Evolutionary conservation across 2,113 vertebrate genomes (phyloP), one percentile per base, ranked within the genome.

Genomic region (Grantiella picta): DNA sequence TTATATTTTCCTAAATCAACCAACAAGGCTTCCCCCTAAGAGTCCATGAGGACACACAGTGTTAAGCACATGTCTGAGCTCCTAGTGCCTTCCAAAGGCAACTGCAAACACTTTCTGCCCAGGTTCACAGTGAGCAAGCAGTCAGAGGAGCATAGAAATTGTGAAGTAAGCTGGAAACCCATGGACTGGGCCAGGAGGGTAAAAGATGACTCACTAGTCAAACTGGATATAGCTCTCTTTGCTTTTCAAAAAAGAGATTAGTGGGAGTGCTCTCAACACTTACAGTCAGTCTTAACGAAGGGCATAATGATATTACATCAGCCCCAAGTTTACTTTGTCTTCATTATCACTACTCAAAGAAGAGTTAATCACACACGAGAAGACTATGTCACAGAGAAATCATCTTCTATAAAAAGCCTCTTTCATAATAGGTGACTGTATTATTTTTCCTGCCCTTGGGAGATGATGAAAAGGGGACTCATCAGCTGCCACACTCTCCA

Each of bases 381-480:
- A 56, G 66, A 60, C 40, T 60, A n/a, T 7, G 3, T 63, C 69
- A 91, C 14, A 42, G 57, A 78, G 38, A 90, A 85, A 79, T 93
- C 68, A 93, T 56, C 15, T 82, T 78, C 90, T 84, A 89, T 81
- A 83, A 93, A 93, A 96, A 92, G 61, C 7, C 49, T 53, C 5
- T 86, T 95, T 83, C 71, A n/a, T 83, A 94, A 71, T 53, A 89
- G 44, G 64, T 68, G 56, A 71, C 68, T 75, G 25, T 80, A 45
- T 90, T 93, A 61, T 54, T 64, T 70, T 90, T 63, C 31, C 47
- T 66, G 64, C 52, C 54, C 88, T 66, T 52, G 31, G 78, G 35
- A 90, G 61, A 72, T 87, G 75, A 63, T 53, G 49, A 87, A 82
- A 91, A 86, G 35, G 23, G 60, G 45, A 38, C 50, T 90, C 64